These are phyloP conservation scores for Coregonus suidteri DNA, from an alignment of 2,797 vertebrate species.

Conservation along the genomic window DNA sequence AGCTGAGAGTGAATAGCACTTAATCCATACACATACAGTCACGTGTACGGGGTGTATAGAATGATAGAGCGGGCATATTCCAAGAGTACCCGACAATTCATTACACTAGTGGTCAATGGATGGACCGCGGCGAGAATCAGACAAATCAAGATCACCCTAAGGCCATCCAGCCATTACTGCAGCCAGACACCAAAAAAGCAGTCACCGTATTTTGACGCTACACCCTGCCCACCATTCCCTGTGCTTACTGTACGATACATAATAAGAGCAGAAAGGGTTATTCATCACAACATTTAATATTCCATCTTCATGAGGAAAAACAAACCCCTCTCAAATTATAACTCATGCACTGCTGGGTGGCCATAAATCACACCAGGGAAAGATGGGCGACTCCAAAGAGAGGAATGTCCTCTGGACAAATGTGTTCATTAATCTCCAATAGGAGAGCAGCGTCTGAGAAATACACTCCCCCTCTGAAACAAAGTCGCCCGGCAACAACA, in stretches of 20 bases:
- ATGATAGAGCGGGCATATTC: constrained; percentile 22
- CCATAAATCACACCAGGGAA: constrained; percentile 76
- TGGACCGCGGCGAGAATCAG: background rate
- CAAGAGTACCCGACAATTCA: background rate
- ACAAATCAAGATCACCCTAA: background rate
- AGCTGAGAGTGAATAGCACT: constrained; percentile 41
- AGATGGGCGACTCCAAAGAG: constrained; percentile 49
- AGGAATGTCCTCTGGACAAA: constrained; percentile 52
- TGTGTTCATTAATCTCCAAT: constrained; percentile 77
- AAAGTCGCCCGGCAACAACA: constrained; percentile 45
- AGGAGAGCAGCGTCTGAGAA: constrained; percentile 61
- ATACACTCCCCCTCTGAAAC: constrained; percentile 51
- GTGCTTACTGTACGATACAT: constrained; percentile 51
- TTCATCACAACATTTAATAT: constrained; percentile 78
- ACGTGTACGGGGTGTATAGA: constrained; percentile 7
- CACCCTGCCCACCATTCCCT: background rate
- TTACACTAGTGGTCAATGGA: constrained; percentile 10
- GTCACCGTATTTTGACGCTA: background rate
- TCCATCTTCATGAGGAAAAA: constrained; percentile 79
- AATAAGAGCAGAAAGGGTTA: constrained; percentile 60
- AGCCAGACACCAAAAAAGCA: background rate
- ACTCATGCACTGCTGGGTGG: constrained; percentile 71
- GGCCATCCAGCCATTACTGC: background rate
- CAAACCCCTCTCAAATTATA: constrained; percentile 76
- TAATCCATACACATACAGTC: constrained; percentile 44